Base-by-base conservation (phyloP, 1,140 invertebrate species). In the Colletes gigas region DNA sequence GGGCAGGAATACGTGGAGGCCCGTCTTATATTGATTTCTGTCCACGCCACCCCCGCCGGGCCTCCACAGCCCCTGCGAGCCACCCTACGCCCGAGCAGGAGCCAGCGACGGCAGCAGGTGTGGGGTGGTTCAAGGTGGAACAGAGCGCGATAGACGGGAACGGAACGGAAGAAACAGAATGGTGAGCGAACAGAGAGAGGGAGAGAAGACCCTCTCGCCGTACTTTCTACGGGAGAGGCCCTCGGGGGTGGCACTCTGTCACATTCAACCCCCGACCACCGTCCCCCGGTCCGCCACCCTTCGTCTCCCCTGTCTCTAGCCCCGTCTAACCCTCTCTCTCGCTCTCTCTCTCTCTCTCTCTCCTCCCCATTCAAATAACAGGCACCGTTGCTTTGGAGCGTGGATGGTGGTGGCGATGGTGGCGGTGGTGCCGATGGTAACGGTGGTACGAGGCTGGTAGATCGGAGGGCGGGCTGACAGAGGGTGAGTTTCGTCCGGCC, bases 11-110 rank as follows among this genome's bases (percentile, higher is more conserved):
- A 91, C 88, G 90, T 92, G 83, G 87, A 89, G 90, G 89, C 91
- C 89, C 91, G 91, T 93, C 91, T 93, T 93, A 93, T 93, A 93
- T 93, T 93, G 92, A 93, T 93, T 93, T 93, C 93, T 93, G 92
- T 93, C 93, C 92, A 91, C 88, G 89, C 84, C 90, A 90, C 82
- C 90, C 88, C 89, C 89, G 84, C 82, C 85, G 83, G 84, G 85
- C 77, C 84, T 75, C 77, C 84, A 70, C 82, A 78, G 44, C 73
- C 78, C 60, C 68, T 70, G 77, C 80, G 78, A 80, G 54, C 78
- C 77, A 73, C 84, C 79, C 79, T 74, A 80, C 59, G 80, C 44
- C 78, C 80, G 84, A 83, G 74, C 57, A 82, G 81, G 87, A 75
- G 84, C 74, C 81, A 81, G 88, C 52, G 55, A 41, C 65, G 10